Evolutionary conservation across 1,140 invertebrate species (phyloP).

Genomic region (Panagrolaimus sp.): DNA sequence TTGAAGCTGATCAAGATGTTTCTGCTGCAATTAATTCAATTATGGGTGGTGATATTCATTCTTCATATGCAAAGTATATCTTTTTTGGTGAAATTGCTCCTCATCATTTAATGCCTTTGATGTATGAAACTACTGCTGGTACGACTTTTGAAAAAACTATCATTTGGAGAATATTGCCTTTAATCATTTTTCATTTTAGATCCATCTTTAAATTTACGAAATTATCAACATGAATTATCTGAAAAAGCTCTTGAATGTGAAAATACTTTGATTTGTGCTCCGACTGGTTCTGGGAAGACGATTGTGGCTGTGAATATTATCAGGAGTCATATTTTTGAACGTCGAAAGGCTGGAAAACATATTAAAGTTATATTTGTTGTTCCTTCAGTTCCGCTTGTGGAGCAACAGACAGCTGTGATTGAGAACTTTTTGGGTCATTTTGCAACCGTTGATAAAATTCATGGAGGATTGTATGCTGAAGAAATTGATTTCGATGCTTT

Average conservation of each 20-base stretch:
- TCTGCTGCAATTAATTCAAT: background rate
- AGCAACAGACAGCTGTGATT: slow-evolving; percentile 28
- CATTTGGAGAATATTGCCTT: background rate
- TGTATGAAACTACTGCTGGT: background rate
- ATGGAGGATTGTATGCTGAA: background rate
- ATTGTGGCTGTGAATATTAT: slow-evolving; percentile 42
- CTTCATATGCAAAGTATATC: background rate
- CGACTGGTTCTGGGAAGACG: slow-evolving; percentile 44
- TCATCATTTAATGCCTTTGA: background rate
- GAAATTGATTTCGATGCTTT: slow-evolving; percentile 11
- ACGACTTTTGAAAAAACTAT: background rate
- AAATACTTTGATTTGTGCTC: slow-evolving; percentile 41
- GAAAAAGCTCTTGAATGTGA: slow-evolving; percentile 31
- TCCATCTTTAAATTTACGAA: background rate
- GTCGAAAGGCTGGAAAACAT: background rate
- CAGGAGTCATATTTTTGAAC: slow-evolving; percentile 25
- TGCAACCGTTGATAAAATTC: background rate
- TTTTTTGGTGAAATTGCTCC: background rate
- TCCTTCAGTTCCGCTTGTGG: slow-evolving; percentile 29
- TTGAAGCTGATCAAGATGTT: background rate
- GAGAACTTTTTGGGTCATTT: slow-evolving; percentile 6
- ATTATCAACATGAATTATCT: slow-evolving; percentile 38
- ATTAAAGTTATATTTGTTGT: slow-evolving; percentile 24
- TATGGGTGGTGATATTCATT: background rate
- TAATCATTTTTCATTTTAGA: background rate